phyloP scores from a whole-genome alignment of 2,113 vertebrate genomes.

The Mus musculus region DNA sequence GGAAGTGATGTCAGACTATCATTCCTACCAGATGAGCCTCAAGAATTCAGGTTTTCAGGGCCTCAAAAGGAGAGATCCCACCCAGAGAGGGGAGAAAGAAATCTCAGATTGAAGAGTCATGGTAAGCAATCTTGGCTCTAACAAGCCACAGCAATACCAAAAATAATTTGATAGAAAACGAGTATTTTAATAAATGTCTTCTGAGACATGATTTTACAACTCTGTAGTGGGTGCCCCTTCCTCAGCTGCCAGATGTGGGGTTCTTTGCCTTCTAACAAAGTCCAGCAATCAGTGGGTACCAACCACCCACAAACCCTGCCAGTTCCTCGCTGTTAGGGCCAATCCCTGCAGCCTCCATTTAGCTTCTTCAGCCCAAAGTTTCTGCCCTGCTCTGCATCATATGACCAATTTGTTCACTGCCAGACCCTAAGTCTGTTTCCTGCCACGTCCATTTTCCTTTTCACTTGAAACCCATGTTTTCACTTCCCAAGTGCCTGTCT shows the following conservation, averaged over 20 bases:
- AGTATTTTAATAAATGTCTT: neutral
- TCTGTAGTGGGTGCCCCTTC: neutral
- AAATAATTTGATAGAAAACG: neutral
- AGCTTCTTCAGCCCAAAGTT: constrained; percentile 23
- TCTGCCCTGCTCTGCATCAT: neutral
- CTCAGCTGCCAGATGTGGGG: neutral
- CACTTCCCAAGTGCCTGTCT: neutral
- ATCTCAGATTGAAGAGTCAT: neutral
- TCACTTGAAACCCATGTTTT: neutral
- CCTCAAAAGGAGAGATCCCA: neutral
- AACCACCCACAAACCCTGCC: neutral
- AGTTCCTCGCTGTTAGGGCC: neutral
- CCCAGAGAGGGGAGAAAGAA: neutral
- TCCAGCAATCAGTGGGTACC: neutral
- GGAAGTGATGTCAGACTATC: constrained; percentile 66
- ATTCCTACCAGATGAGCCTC: constrained; percentile 31
- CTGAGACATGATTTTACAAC: neutral
- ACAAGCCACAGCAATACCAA: neutral
- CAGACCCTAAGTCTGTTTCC: neutral
- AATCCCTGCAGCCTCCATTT: constrained; percentile 32
- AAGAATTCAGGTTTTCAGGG: neutral
- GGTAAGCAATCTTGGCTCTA: too few relatives aligned
- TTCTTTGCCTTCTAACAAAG: neutral
- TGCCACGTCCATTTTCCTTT: neutral
- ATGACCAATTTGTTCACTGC: constrained; percentile 25